Base-by-base conservation (phyloP, 2,797 vertebrate species). In the Zenarchopterus dispar region DNA sequence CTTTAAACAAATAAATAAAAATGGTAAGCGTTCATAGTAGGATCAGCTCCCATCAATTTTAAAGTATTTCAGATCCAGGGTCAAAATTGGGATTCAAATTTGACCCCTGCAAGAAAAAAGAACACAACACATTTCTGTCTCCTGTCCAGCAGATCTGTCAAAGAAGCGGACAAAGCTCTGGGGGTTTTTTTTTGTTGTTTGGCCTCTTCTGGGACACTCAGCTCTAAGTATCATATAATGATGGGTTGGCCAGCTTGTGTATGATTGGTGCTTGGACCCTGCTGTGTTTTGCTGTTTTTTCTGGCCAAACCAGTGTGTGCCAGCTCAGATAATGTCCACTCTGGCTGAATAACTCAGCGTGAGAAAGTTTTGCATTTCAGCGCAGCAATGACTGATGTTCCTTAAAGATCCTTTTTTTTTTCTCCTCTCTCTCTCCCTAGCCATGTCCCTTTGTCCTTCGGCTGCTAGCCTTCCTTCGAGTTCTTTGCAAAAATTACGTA, bases 161-260 rank as follows among this genome's bases (percentile, higher is more conserved):
- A 64, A 58, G 67, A 48, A 39, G 68, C 45, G 71, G 67, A 70
- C 70, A 42, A 70, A 56, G 59, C 41, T 58, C 19, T 56, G 60
- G 71, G 72, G 58, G 65, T 72, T 73, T 80, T 63, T 51, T 81
- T 61, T 73, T 55, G n/a, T 58, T 76, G 53, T 63, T 1, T 64
- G 61, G 61, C 71, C 53, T 46, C 1, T 42, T 24, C 26, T 22
- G 7, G 44, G 63, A 67, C 41, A 18, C 77, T 63, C 56, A 0
- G 53, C 65, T 70, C 65, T 59, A 63, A 91, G 78, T 69, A 52
- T 73, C 69, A 84, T 89, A 77, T 90, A 92, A 91, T 88, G 66
- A 92, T 46, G 11, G 51, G 73, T 81, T 89, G 84, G 84, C 73
- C 70, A 64, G 73, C 77, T 75, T 78, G 80, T 87, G 77, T 89